A percentile compares a stretch with the other conserved stretches of the same genome.
Evolutionary conservation across 2,113 vertebrate genomes (phyloP).

Genomic region (Smithornis capensis): DNA sequence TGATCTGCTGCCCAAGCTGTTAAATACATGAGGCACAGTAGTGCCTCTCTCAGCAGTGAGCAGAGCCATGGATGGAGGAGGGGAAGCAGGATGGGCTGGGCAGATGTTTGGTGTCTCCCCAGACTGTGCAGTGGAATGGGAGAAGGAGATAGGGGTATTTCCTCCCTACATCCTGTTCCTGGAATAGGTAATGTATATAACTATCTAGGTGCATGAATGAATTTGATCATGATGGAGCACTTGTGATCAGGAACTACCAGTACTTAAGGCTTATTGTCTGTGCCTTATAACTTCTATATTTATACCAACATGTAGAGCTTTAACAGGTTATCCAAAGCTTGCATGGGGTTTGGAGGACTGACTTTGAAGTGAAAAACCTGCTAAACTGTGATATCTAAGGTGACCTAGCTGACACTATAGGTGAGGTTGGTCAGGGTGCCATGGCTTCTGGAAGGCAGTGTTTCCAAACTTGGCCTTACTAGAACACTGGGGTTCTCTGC

Average conservation of each 20-base stretch:
- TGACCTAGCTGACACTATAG: not conserved
- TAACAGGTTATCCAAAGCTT: not conserved
- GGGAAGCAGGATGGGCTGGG: not conserved
- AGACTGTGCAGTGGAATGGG: not conserved
- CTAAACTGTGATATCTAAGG: not conserved
- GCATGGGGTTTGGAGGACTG: not conserved
- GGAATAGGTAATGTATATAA: not conserved
- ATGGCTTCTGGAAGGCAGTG: not conserved
- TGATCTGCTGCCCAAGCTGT: not conserved
- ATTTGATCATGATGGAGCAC: not conserved
- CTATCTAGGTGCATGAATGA: not conserved
- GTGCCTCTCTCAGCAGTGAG: not conserved
- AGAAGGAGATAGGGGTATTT: not conserved
- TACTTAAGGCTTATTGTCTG: not conserved
- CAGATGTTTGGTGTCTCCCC: not conserved
- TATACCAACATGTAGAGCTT: not conserved
- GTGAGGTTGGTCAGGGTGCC: not conserved
- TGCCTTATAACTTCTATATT: not conserved
- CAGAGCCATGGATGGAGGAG: not conserved
- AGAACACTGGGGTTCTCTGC: not conserved
- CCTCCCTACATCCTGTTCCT: not conserved
- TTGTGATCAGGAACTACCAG: not conserved
- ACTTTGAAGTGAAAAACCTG: not conserved
- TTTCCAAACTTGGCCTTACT: not conserved
- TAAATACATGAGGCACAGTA: fast-evolving